phyloP scores from a whole-genome alignment of 2,113 vertebrate genomes.

The Ancistrus triradiatus region DNA sequence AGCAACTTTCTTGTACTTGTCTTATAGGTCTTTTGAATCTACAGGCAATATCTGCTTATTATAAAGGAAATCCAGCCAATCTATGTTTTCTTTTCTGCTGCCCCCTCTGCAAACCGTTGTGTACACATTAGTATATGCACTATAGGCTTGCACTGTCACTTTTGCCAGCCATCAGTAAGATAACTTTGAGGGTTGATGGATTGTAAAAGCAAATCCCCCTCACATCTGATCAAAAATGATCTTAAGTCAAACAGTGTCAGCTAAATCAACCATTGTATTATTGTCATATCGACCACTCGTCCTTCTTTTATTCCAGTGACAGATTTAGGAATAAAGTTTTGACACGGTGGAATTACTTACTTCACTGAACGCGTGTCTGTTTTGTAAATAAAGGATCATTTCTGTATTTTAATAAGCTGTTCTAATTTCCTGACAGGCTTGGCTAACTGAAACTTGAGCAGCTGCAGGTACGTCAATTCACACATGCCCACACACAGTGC shows the following conservation, averaged over 20 bases:
- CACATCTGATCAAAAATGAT: background rate
- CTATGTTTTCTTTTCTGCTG: too few relatives aligned
- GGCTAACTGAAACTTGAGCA: slow-evolving; percentile 28
- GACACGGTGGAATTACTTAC: background rate
- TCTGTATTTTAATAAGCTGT: slow-evolving; percentile 21
- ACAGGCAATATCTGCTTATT: too few relatives aligned
- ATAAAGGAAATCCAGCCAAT: too few relatives aligned
- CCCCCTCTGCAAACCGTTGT: too few relatives aligned
- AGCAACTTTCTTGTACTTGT: too few relatives aligned
- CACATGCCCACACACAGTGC: slow-evolving; percentile 27
- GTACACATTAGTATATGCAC: background rate
- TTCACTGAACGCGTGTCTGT: background rate
- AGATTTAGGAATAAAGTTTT: background rate
- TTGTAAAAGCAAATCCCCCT: background rate
- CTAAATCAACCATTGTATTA: background rate
- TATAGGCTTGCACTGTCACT: background rate
- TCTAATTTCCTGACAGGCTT: slow-evolving; percentile 33
- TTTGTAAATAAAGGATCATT: background rate
- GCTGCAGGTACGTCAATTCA: slow-evolving; percentile 35
- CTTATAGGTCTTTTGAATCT: too few relatives aligned
- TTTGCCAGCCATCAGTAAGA: background rate
- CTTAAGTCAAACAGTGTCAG: too few relatives aligned
- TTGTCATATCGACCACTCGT: background rate
- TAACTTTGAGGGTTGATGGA: background rate
- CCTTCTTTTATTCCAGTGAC: background rate